Base-by-base conservation (phyloP, 1,140 invertebrate species). In the Anthonomus grandis region DNA sequence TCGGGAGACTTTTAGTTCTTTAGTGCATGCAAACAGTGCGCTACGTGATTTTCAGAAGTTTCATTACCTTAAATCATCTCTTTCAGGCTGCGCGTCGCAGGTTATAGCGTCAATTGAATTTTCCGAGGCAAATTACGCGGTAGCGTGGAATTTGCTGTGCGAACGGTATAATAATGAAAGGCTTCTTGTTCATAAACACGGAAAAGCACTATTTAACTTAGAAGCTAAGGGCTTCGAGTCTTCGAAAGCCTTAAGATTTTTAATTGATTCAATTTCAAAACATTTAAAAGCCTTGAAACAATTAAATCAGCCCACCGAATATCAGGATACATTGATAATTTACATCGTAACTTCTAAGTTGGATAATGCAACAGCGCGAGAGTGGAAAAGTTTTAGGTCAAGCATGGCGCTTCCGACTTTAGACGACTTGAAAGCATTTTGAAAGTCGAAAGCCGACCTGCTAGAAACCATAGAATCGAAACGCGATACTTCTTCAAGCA, bases 241-340 rank as follows among this genome's bases (percentile, higher is more conserved):
- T 17, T 36, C 47, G 2, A 46, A 39, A 13, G 5, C 37, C 10
- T 39, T 39, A 39, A 9, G 37, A 12, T 12, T n/a, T 39, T 12
- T 39, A 13, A 39, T 39, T n/a, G 37, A 39, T 17, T 12, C 37
- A 39, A 12, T 39, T 12, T 39, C 37, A 39, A 39, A 39, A 39
- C 37, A 39, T 39, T 17, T 39, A 12, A 39, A 39, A 39, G 37
- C 18, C 73, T 76, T 31, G 62, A 62, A 48, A 63, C 66, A 45
- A 69, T 61, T 53, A 36, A 67, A 17, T 64, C 70, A 55, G 69
- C 66, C 27, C 27, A 31, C 27, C n/a, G n/a, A n/a, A n/a, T n/a
- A n/a, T n/a, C n/a, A n/a, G n/a, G n/a, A n/a, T n/a, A n/a, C n/a
- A n/a, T 31, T 31, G n/a, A 8, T 31, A n/a, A 31, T 31, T n/a